Percentiles rank a stretch among this genome's conserved stretches.
Evolutionary conservation across 2,888 invertebrate species (phyloP).

Genomic region (Exephanes ischioxanthus): DNA sequence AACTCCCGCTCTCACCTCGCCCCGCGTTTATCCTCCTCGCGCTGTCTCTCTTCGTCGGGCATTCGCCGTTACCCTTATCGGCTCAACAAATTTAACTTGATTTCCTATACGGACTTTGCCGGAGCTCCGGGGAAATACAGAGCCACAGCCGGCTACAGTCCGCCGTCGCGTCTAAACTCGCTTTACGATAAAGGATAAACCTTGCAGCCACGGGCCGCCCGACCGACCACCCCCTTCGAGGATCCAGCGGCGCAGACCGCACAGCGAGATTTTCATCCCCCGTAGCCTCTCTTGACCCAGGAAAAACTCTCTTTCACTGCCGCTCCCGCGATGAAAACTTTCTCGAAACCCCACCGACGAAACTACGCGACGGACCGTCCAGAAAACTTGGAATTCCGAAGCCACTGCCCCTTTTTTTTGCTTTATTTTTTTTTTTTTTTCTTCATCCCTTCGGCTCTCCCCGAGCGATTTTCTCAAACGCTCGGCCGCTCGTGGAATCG

Average conservation of each 20-base stretch:
- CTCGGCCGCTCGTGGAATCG: neutral
- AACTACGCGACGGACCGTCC: neutral
- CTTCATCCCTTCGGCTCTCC: conserved; percentile 4
- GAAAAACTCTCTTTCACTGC: conserved; percentile 1
- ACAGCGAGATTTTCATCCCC: conserved; percentile 30
- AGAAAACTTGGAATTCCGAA: conserved; percentile 13
- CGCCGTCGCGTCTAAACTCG: conserved; percentile 78
- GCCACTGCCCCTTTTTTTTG: neutral
- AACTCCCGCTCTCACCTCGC: conserved; percentile 29
- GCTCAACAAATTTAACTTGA: conserved; percentile 83
- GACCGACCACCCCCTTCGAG: conserved; percentile 15
- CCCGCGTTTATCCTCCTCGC: conserved; percentile 9
- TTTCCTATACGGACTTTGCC: conserved; percentile 81
- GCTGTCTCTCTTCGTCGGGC: conserved; percentile 50
- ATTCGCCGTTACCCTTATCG: conserved; percentile 78
- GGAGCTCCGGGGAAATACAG: conserved; percentile 81
- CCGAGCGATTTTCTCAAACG: conserved; percentile 15
- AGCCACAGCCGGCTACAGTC: conserved; percentile 70
- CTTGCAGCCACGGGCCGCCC: conserved; percentile 52
- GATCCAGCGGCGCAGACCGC: conserved; percentile 12
- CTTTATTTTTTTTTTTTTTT: neutral
- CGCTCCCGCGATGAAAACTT: conserved; percentile 25
- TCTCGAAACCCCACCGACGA: conserved; percentile 7
- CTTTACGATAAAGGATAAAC: conserved; percentile 81
- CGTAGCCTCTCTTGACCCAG: conserved; percentile 71